Evolutionary conservation across 2,888 invertebrate species (phyloP).

Genomic region (Tetragonisca angustula): DNA sequence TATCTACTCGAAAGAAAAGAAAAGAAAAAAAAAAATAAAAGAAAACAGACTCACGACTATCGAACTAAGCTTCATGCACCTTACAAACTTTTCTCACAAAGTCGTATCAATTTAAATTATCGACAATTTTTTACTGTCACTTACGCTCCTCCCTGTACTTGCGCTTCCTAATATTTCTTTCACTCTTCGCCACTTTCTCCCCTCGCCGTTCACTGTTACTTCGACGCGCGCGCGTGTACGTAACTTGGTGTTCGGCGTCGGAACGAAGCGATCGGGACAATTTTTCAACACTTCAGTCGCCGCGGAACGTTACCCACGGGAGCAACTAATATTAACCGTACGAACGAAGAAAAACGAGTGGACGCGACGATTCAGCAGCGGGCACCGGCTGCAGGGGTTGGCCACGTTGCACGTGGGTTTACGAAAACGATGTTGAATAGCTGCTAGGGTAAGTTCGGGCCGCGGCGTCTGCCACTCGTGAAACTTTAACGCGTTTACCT

Average conservation of each 20-base stretch:
- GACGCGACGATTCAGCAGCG: slow-evolving; percentile 8
- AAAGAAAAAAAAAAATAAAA: too few relatives aligned
- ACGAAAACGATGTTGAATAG: slow-evolving; percentile 75
- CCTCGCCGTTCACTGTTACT: neutral
- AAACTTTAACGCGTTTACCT: slow-evolving; percentile 77
- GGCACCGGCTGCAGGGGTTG: slow-evolving; percentile 17
- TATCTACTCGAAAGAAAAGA: too few relatives aligned
- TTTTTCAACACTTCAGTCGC: slow-evolving; percentile 52
- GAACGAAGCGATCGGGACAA: slow-evolving; percentile 38
- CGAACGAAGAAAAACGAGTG: slow-evolving; percentile 65
- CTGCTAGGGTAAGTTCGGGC: slow-evolving; percentile 66
- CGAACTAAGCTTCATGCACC: too few relatives aligned
- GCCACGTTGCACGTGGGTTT: slow-evolving; percentile 37
- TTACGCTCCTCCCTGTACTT: too few relatives aligned
- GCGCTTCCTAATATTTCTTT: too few relatives aligned
- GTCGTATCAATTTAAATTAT: too few relatives aligned
- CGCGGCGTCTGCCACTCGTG: slow-evolving; percentile 67
- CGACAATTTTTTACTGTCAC: too few relatives aligned
- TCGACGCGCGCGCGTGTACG: too few relatives aligned
- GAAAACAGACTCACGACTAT: too few relatives aligned
- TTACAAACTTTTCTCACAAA: too few relatives aligned
- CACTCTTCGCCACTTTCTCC: neutral
- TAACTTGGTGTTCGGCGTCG: neutral
- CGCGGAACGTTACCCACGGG: slow-evolving; percentile 30
- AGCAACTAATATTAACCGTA: slow-evolving; percentile 53